Conservation (phyloP, 2,113 vertebrate genomes). For the Phalacrocorax pelagicus region DNA sequence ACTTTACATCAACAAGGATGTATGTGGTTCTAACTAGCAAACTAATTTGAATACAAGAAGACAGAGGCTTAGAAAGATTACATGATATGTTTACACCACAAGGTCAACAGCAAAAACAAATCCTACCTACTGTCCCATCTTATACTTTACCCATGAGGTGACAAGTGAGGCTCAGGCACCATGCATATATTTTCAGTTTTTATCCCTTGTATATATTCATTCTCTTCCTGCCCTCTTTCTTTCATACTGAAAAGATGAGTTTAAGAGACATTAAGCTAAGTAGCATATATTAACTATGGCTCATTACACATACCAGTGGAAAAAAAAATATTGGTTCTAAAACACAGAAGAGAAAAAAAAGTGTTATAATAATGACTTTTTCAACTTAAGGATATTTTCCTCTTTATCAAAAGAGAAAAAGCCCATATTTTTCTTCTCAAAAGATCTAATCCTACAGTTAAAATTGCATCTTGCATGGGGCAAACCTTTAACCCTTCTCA, state of each 20-base stretch:
- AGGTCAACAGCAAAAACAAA: not conserved
- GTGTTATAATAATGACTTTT: not conserved
- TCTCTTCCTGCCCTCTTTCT: not conserved
- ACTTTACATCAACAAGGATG: not conserved
- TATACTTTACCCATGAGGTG: not conserved
- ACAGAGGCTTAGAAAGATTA: not conserved
- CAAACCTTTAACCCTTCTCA: not conserved
- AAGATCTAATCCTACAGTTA: not conserved
- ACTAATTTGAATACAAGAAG: not conserved
- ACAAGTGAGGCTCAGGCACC: not conserved
- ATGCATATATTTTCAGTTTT: not conserved
- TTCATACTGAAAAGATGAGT: not conserved
- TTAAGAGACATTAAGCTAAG: constrained; percentile 21
- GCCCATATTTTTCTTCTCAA: not conserved
- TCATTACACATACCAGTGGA: constrained; percentile 1
- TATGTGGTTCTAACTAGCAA: not conserved
- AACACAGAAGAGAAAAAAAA: not conserved
- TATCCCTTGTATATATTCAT: not conserved
- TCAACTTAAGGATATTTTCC: not conserved
- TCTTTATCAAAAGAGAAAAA: not conserved
- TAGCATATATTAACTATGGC: constrained; percentile 3
- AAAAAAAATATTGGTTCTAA: constrained; percentile 14
- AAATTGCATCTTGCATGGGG: not conserved
- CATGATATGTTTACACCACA: not conserved
- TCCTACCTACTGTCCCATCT: not conserved